These are phyloP conservation scores for Botia almorhae DNA, from an alignment of 2,797 vertebrate genomes.

Conservation along the genomic window DNA sequence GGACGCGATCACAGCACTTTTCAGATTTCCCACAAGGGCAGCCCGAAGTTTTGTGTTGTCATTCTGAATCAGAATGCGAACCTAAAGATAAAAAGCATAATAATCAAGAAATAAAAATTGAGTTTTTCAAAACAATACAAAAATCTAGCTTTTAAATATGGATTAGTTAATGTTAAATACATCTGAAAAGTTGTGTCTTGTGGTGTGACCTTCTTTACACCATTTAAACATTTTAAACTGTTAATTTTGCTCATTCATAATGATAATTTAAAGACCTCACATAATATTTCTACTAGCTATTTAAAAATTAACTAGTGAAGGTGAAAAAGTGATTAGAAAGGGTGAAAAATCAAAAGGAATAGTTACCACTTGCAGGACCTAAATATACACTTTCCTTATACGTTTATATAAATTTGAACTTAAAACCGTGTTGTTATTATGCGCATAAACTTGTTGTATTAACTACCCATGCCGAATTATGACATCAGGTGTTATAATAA, in stretches of 20 bases:
- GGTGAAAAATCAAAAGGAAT: too few species aligned
- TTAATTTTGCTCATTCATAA: background rate
- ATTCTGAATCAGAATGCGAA: conserved; percentile 86
- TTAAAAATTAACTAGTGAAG: background rate
- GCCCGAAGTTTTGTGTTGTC: conserved; percentile 82
- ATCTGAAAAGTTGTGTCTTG: background rate
- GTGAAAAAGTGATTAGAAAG: too few species aligned
- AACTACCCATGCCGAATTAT: too few species aligned
- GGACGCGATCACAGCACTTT: conserved; percentile 88
- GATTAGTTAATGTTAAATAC: background rate
- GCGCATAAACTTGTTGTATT: too few species aligned
- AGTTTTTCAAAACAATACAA: too few species aligned
- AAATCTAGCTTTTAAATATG: background rate
- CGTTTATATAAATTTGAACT: too few species aligned
- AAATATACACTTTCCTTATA: too few species aligned
- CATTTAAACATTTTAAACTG: background rate
- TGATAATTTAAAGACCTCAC: background rate
- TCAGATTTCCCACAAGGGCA: conserved; percentile 87
- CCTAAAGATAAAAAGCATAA: conserved; percentile 71
- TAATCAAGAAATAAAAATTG: background rate
- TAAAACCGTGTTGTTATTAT: too few species aligned
- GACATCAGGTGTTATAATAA: background rate
- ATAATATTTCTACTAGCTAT: background rate
- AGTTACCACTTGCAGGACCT: too few species aligned
- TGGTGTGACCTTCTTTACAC: background rate